phyloP scores from a whole-genome alignment of 2,797 vertebrate genomes.

The Tinamus major region DNA sequence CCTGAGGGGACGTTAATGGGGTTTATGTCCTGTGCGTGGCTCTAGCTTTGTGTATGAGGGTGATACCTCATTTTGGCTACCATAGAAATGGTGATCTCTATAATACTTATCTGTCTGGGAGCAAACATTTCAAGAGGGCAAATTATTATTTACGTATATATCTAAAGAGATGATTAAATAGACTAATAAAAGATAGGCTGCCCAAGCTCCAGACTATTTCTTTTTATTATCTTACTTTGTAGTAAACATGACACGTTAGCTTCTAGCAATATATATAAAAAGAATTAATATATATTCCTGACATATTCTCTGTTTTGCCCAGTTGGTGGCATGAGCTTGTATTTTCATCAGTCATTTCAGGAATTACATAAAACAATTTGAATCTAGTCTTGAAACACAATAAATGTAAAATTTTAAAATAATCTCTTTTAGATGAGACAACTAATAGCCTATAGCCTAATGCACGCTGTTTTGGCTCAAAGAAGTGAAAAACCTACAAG shows the following conservation, averaged over 20 bases:
- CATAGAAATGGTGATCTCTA: background rate
- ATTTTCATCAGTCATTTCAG: background rate
- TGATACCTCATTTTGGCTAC: background rate
- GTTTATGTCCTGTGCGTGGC: background rate
- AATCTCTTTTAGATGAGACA: background rate
- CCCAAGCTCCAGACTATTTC: accelerated
- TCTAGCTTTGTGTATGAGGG: too few species aligned
- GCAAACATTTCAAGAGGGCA: background rate
- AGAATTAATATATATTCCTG: background rate
- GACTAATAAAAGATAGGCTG: background rate
- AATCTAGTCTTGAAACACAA: background rate
- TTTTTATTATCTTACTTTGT: background rate
- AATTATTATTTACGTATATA: background rate
- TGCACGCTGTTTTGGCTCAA: background rate
- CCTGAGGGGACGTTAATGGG: background rate
- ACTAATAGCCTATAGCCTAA: too few species aligned
- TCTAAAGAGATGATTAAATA: background rate
- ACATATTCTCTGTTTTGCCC: accelerated
- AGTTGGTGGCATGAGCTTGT: background rate
- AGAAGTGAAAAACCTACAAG: background rate
- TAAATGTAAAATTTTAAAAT: accelerated
- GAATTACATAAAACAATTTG: background rate
- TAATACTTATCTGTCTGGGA: background rate
- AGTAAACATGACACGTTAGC: background rate
- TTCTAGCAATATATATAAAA: background rate